Evolutionary conservation across 2,888 invertebrate genomes (phyloP).

Genomic region (Steinernema carpocapsae): DNA sequence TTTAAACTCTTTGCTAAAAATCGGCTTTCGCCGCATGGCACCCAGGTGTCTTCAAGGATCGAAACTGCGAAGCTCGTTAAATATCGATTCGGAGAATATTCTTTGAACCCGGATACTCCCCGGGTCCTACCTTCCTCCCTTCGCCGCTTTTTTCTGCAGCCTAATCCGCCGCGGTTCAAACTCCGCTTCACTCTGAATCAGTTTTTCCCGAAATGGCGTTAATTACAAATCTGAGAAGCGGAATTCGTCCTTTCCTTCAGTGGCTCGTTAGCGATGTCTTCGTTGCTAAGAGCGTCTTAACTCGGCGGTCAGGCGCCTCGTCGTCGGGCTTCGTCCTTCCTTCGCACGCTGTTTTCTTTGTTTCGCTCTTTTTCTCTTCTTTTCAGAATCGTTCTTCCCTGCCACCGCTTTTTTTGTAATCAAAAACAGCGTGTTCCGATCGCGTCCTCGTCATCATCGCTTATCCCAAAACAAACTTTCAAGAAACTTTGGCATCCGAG

Average conservation of each 20-base stretch:
- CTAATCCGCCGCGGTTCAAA: too few species aligned
- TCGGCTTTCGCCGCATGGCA: neutral
- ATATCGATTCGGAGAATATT: neutral
- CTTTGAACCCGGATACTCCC: neutral
- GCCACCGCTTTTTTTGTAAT: slow-evolving; percentile 1
- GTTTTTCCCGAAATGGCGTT: too few species aligned
- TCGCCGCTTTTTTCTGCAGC: too few species aligned
- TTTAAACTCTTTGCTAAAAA: neutral
- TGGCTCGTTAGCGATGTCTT: neutral
- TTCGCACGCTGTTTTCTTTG: neutral
- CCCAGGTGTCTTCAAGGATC: neutral
- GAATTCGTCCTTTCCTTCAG: too few species aligned
- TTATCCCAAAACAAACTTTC: too few species aligned
- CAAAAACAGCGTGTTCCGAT: neutral
- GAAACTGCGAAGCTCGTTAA: neutral
- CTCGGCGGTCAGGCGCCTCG: slow-evolving; percentile 18
- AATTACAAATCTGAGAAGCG: too few species aligned
- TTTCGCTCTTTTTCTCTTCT: slow-evolving; percentile 22
- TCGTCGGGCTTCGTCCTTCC: neutral
- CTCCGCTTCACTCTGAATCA: too few species aligned
- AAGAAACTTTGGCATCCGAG: too few species aligned
- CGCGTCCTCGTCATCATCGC: too few species aligned
- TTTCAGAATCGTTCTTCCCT: neutral
- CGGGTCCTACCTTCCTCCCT: too few species aligned
- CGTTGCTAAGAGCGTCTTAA: neutral